Evolutionary conservation across 2,113 vertebrate genomes (phyloP).

Genomic region (Centrocercus urophasianus): DNA sequence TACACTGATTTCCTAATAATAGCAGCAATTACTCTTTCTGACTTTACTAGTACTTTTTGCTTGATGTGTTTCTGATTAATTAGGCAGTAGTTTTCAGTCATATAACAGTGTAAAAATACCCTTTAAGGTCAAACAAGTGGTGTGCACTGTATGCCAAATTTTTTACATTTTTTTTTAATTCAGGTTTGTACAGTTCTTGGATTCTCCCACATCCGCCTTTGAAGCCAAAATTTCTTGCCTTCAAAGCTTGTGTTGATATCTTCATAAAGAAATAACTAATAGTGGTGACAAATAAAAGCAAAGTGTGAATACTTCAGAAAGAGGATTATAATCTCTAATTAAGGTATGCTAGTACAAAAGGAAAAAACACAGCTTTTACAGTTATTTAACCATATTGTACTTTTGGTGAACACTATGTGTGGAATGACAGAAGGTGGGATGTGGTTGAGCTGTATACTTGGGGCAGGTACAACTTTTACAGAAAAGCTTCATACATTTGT

Average conservation of each 20-base stretch:
- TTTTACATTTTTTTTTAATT: constrained; percentile 1
- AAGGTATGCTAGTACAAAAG: not conserved
- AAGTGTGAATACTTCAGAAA: not conserved
- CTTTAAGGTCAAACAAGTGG: not conserved
- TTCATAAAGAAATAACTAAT: constrained; percentile 18
- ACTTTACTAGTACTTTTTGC: not conserved
- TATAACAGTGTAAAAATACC: constrained; percentile 5
- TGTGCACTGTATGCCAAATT: not conserved
- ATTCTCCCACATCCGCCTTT: not conserved
- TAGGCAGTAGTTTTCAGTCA: constrained; percentile 26
- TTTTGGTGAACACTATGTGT: not conserved
- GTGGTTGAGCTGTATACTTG: not conserved
- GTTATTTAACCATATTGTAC: not conserved
- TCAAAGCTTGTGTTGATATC: not conserved
- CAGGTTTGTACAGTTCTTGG: constrained; percentile 22
- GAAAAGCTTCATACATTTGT: constrained; percentile 6
- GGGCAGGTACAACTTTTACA: not conserved
- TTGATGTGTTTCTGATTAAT: constrained; percentile 31
- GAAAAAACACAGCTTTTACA: not conserved
- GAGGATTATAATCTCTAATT: not conserved
- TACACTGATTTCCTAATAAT: not conserved
- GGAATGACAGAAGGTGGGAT: not conserved
- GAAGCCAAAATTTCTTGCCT: not conserved
- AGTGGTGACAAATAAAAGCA: not conserved
- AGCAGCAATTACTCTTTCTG: not conserved